A percentile compares a stretch with the other conserved stretches of the same genome.
Evolutionary conservation across 1,140 invertebrate genomes (phyloP).

Genomic region (Rhyacophila brunnea): DNA sequence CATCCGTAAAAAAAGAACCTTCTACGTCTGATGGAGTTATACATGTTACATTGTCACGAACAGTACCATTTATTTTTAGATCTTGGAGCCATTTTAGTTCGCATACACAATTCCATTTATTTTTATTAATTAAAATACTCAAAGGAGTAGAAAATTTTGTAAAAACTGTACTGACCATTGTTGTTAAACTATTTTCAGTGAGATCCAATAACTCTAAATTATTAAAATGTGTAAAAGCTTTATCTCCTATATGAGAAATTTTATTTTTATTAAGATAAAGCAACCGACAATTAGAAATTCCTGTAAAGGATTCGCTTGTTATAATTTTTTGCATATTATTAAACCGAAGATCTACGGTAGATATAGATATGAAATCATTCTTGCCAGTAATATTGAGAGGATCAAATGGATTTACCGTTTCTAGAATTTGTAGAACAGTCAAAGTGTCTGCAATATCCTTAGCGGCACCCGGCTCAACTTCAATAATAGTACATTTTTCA

Average conservation of each 20-base stretch:
- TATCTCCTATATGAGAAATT: conserved; percentile 34
- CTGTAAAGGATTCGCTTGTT: conserved; percentile 27
- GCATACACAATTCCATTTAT: conserved; percentile 24
- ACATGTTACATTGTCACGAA: conserved; percentile 12
- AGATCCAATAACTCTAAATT: conserved; percentile 5
- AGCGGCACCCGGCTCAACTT: conserved; percentile 26
- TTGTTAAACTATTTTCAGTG: conserved; percentile 28
- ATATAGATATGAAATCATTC: conserved; percentile 24
- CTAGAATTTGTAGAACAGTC: conserved; percentile 34
- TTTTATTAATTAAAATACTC: conserved; percentile 30
- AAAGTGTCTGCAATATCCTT: conserved; percentile 30
- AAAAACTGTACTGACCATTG: conserved; percentile 38
- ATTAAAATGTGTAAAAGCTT: conserved; percentile 36
- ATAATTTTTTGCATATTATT: conserved; percentile 34
- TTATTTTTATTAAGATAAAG: conserved; percentile 36
- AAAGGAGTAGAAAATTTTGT: conserved; percentile 34
- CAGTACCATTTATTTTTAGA: neutral
- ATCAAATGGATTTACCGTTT: conserved; percentile 29
- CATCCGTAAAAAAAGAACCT: neutral
- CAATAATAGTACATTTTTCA: conserved; percentile 5
- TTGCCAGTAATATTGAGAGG: conserved; percentile 37
- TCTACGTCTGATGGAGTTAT: neutral
- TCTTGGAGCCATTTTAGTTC: conserved; percentile 23
- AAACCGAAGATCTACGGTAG: conserved; percentile 34
- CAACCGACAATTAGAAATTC: conserved; percentile 34